A percentile compares a stretch with the other conserved stretches of the same genome.
Evolutionary conservation across 2,888 invertebrate genomes (phyloP).

Genomic region (Eubasilissa splendida): DNA sequence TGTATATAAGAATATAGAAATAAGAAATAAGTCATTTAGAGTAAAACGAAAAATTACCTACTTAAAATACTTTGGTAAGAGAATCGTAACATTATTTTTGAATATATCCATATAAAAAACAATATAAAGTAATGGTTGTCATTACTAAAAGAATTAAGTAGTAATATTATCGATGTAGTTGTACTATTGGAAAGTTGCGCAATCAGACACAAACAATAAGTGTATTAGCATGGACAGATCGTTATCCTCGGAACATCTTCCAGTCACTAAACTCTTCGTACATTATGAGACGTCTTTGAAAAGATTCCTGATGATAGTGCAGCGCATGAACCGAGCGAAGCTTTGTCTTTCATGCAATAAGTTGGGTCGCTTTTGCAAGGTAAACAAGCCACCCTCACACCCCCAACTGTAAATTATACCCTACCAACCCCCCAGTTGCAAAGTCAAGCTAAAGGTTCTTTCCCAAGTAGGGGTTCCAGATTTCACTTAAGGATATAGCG

Average conservation of each 20-base stretch:
- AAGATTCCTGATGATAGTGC: constrained; percentile 35
- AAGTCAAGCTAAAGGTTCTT: constrained; percentile 40
- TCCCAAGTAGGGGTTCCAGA: constrained; percentile 29
- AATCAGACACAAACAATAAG: too few relatives aligned
- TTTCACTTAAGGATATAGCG: constrained; percentile 36
- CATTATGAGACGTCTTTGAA: constrained; percentile 34
- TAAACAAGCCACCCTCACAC: constrained; percentile 39
- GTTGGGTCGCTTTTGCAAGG: constrained; percentile 44
- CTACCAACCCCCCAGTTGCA: constrained; percentile 11
- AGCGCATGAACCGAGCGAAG: constrained; percentile 24
- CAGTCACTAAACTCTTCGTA: constrained; percentile 28
- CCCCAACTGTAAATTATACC: constrained; percentile 28
- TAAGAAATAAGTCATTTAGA: too few relatives aligned
- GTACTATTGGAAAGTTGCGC: background rate
- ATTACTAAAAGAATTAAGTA: background rate
- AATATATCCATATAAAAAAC: too few relatives aligned
- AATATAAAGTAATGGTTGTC: too few relatives aligned
- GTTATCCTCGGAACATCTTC: background rate
- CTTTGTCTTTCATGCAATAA: constrained; percentile 49
- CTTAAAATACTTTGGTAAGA: background rate
- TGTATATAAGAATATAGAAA: too few relatives aligned
- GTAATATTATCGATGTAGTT: background rate
- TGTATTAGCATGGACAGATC: too few relatives aligned
- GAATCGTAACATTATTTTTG: background rate
- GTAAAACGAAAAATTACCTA: background rate